Evolutionary conservation across 2,113 vertebrate genomes (phyloP).

Genomic region (Trinectes maculatus): DNA sequence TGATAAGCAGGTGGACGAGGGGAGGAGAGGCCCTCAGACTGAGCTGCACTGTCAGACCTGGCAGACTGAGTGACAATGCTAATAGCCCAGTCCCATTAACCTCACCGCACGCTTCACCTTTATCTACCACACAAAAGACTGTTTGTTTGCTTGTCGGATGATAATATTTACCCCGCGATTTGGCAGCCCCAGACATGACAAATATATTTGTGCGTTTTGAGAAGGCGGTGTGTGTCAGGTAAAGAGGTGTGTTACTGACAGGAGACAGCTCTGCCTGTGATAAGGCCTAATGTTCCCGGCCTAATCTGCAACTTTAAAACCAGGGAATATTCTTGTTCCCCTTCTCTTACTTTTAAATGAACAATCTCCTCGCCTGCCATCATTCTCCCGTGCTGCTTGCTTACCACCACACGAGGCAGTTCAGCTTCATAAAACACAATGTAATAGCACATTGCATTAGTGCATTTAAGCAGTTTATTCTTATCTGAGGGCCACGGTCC

Average conservation of each 20-base stretch:
- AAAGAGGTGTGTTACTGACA: slow-evolving; percentile 21
- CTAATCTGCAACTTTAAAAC: slow-evolving; percentile 67
- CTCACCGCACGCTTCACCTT: slow-evolving; percentile 79
- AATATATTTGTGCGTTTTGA: slow-evolving; percentile 79
- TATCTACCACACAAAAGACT: slow-evolving; percentile 81
- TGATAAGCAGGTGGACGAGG: slow-evolving; percentile 90
- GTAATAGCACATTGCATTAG: slow-evolving; percentile 54
- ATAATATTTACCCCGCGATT: slow-evolving; percentile 83
- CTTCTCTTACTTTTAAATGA: slow-evolving; percentile 61
- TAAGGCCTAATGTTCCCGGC: slow-evolving; percentile 62
- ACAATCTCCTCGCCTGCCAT: slow-evolving; percentile 38
- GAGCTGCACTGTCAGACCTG: slow-evolving; percentile 84
- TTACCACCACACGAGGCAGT: slow-evolving; percentile 50
- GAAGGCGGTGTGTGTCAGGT: slow-evolving; percentile 59
- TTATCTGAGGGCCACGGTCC: slow-evolving; percentile 56
- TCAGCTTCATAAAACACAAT: slow-evolving; percentile 66
- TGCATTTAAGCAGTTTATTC: slow-evolving; percentile 65
- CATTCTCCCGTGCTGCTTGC: slow-evolving; percentile 47
- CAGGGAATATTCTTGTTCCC: slow-evolving; percentile 54
- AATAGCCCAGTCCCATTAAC: slow-evolving; percentile 87
- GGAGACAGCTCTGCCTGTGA: slow-evolving; percentile 53
- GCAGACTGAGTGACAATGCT: slow-evolving; percentile 91
- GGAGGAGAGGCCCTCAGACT: slow-evolving; percentile 81
- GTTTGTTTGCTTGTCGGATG: slow-evolving; percentile 84
- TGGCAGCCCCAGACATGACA: slow-evolving; percentile 76